Percentiles rank a stretch among this genome's conserved stretches.
Conservation (phyloP, 2,113 vertebrate genomes). For the Colistium nudipinnis region DNA sequence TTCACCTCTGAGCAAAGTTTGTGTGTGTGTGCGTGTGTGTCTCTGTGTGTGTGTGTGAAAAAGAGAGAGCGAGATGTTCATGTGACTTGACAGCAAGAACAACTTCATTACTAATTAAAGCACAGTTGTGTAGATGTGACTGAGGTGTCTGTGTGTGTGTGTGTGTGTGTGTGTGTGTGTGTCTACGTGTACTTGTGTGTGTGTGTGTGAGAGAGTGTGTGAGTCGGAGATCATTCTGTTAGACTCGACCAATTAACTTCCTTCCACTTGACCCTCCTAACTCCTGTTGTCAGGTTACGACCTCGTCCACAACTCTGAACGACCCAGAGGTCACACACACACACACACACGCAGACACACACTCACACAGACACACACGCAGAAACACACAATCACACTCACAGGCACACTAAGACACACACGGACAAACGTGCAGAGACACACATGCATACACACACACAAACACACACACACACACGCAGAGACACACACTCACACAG, state of each 20-base stretch:
- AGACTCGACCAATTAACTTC: slow-evolving; percentile 44
- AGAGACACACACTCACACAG: too few species aligned
- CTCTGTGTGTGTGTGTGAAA: neutral
- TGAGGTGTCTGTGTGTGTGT: neutral
- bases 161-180: neutral
- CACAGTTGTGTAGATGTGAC: neutral
- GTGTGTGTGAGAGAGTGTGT: too few species aligned
- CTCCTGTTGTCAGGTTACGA: slow-evolving; percentile 33
- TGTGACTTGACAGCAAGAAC: neutral
- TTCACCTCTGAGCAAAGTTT: too few species aligned
- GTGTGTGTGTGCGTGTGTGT: neutral
- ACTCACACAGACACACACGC: neutral
- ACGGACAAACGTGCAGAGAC: too few species aligned
- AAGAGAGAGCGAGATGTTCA: neutral
- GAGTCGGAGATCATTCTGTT: slow-evolving; percentile 32
- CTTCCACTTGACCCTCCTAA: slow-evolving; percentile 42
- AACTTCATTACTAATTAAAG: neutral
- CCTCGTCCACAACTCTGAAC: slow-evolving; percentile 22
- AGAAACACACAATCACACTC: too few species aligned
- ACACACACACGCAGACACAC: slow-evolving; percentile 8
- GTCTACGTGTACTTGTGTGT: neutral
- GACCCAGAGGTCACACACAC: neutral
- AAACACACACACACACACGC: too few species aligned
- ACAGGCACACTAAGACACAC: too few species aligned
- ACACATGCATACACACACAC: too few species aligned